These are phyloP conservation scores for Lamellibrachia columna DNA, from an alignment of 2,888 invertebrate genomes.

Conservation along the genomic window DNA sequence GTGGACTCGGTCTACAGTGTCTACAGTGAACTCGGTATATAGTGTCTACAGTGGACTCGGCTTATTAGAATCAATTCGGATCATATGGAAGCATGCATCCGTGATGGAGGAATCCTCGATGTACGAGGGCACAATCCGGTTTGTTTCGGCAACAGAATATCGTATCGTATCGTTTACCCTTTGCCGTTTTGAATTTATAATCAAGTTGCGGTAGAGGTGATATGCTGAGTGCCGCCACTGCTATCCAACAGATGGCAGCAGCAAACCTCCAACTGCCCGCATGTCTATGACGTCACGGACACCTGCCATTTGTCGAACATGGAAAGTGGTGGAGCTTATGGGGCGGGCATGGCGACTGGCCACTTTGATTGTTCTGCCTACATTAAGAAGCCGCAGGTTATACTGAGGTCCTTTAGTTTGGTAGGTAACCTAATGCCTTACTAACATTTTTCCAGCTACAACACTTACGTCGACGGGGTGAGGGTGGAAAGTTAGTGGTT, in stretches of 20 bases:
- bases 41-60: too few species aligned
- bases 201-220: too few species aligned
- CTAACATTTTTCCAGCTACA: background rate
- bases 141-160: too few species aligned
- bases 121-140: too few species aligned
- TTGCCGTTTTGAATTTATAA: too few species aligned
- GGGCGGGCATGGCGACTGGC: constrained; percentile 94
- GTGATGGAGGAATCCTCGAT: too few species aligned
- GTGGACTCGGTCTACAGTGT: too few species aligned
- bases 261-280: background rate
- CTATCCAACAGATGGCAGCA: background rate
- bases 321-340: constrained; percentile 83
- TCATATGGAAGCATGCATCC: too few species aligned
- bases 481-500: background rate
- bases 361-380: constrained; percentile 88
- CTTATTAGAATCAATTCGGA: too few species aligned
- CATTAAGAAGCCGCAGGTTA: constrained; percentile 91
- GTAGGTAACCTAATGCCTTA: background rate
- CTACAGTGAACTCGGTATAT: too few species aligned
- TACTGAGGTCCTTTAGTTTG: constrained; percentile 78
- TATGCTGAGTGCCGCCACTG: too few species aligned
- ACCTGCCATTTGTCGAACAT: constrained; percentile 35
- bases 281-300: background rate
- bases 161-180: too few species aligned
- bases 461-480: background rate